Percentiles rank a stretch among this genome's conserved stretches.
Conservation (phyloP, 2,888 invertebrate genomes). For the Allygus modestus region DNA sequence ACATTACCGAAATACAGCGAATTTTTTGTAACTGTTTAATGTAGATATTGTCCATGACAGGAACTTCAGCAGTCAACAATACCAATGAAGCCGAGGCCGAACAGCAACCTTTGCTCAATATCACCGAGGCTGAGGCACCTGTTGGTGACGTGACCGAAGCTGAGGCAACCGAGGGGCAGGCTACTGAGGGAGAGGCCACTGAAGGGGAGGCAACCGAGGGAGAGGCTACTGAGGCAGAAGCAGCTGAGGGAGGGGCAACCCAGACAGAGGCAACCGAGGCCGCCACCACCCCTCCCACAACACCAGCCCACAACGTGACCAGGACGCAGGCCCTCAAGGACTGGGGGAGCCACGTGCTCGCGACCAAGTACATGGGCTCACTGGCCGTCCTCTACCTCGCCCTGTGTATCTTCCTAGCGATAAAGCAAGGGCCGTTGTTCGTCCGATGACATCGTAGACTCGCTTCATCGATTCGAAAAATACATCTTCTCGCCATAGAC, state of each 20-base stretch:
- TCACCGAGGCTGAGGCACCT: not conserved
- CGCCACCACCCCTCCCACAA: not conserved
- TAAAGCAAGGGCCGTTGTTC: conserved; percentile 3
- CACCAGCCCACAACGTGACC: not conserved
- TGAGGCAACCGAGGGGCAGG: not conserved
- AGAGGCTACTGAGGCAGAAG: not conserved
- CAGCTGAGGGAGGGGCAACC: not conserved
- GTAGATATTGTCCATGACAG: not conserved
- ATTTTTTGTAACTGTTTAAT: not conserved
- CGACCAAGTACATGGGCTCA: conserved; percentile 23
- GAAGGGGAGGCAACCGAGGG: not conserved
- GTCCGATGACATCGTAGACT: not conserved
- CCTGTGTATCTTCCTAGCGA: not conserved
- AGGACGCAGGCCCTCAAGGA: not conserved
- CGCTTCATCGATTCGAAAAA: not conserved
- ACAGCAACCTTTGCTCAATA: not conserved
- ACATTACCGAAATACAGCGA: too few relatives aligned
- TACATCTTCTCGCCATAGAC: too few relatives aligned
- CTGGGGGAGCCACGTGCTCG: not conserved
- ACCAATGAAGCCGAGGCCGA: not conserved
- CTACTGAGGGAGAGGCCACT: not conserved
- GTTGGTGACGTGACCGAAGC: not conserved
- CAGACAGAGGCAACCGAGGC: not conserved
- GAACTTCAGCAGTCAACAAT: not conserved
- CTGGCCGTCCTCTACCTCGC: not conserved